A percentile compares a stretch with the other conserved stretches of the same genome.
Evolutionary conservation across 2,888 invertebrate species (phyloP).

Genomic region (Thumatha senex): DNA sequence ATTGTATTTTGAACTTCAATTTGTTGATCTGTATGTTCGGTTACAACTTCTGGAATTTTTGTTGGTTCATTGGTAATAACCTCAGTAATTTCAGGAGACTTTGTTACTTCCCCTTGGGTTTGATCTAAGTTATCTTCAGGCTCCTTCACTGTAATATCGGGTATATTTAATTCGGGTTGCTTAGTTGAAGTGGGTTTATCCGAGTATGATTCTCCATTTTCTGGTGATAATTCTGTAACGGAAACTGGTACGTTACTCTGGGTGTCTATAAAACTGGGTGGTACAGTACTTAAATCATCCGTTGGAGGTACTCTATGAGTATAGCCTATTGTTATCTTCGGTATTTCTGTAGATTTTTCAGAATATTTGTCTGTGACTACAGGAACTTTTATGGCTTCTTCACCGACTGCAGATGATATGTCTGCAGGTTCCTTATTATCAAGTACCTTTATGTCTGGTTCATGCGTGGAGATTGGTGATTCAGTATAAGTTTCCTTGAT

Average conservation of each 20-base stretch:
- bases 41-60: neutral
- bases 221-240: conserved; percentile 3
- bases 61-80: conserved; percentile 9
- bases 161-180: neutral
- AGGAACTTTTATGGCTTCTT: conserved; percentile 5
- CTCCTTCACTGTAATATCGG: conserved; percentile 8
- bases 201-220: neutral
- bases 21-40: conserved; percentile 2
- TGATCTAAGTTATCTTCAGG: conserved; percentile 1
- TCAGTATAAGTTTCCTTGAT: conserved; percentile 1
- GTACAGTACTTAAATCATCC: conserved; percentile 2
- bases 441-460: conserved; percentile 5
- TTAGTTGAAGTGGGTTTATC: conserved; percentile 5
- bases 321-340: neutral
- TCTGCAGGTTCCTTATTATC: conserved; percentile 6
- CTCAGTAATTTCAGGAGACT: neutral
- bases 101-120: conserved; percentile 1
- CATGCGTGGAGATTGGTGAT: conserved; percentile 2
- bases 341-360: neutral
- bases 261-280: conserved; percentile 3
- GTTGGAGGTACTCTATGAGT: conserved; percentile 1
- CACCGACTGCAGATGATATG: conserved; percentile 4
- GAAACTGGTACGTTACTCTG: conserved; percentile 14
- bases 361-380: neutral
- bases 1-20: neutral